Conservation (phyloP, 2,888 invertebrate species). For the Meiosimyza decipiens region DNA sequence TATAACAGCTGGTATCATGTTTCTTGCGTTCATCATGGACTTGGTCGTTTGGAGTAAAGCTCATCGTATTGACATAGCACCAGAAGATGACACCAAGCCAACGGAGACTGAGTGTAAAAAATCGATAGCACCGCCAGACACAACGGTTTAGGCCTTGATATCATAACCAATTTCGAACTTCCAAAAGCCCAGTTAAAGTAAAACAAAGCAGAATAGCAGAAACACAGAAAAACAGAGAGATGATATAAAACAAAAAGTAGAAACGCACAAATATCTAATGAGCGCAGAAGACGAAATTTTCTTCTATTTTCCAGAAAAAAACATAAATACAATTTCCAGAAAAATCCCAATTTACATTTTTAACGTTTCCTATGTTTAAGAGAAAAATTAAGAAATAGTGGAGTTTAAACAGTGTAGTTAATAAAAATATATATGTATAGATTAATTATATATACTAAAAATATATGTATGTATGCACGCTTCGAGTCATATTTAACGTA, state of each 20-base stretch:
- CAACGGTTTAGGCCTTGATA: conserved; percentile 55
- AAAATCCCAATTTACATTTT: conserved; percentile 16
- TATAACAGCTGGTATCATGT: conserved; percentile 85
- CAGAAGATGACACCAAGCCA: conserved; percentile 58
- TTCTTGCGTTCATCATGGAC: conserved; percentile 89
- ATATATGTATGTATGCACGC: too few relatives aligned
- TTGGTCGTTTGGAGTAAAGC: conserved; percentile 90
- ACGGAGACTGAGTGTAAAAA: conserved; percentile 59
- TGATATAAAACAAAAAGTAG: conserved; percentile 14
- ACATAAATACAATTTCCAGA: background rate
- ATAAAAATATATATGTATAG: conserved; percentile 4
- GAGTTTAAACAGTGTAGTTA: conserved; percentile 36
- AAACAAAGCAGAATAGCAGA: conserved; percentile 29
- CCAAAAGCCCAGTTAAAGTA: background rate
- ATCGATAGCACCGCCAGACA: conserved; percentile 57
- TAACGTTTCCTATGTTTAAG: background rate
- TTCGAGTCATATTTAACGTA: too few relatives aligned
- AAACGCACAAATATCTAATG: conserved; percentile 3
- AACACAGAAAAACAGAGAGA: conserved; percentile 32
- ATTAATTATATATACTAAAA: too few relatives aligned
- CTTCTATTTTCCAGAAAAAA: too few relatives aligned
- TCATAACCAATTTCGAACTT: background rate
- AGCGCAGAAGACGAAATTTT: background rate
- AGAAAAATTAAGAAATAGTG: background rate
- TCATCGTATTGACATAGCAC: conserved; percentile 80